Percentiles rank a stretch among this genome's conserved stretches.
phyloP scores from a whole-genome alignment of 2,113 vertebrate genomes.

The Bagarius yarrelli region DNA sequence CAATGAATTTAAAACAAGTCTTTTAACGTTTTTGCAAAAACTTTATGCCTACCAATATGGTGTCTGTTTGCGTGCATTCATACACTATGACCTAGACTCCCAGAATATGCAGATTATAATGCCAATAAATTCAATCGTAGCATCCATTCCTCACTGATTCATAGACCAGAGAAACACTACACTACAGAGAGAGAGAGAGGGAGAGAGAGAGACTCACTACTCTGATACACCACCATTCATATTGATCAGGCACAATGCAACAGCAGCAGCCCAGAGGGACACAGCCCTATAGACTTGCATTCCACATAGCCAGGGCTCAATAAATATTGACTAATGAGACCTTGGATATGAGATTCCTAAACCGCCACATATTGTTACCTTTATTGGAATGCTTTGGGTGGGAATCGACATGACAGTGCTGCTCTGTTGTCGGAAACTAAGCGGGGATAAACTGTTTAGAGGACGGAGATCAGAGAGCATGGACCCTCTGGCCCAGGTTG shows the following conservation, averaged over 20 bases:
- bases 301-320: slow-evolving; percentile 53
- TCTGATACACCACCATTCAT: slow-evolving; percentile 31
- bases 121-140: slow-evolving; percentile 23
- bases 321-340: slow-evolving; percentile 62
- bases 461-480: slow-evolving; percentile 32
- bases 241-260: slow-evolving; percentile 45
- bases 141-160: neutral
- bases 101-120: neutral
- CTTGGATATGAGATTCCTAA: slow-evolving; percentile 42
- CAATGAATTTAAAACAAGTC: slow-evolving; percentile 1
- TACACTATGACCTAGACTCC: neutral
- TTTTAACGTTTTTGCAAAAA: neutral
- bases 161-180: neutral
- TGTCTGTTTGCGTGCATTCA: neutral
- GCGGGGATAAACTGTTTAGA: slow-evolving; percentile 32
- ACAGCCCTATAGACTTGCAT: slow-evolving; percentile 42
- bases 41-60: neutral
- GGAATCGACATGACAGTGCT: slow-evolving; percentile 21
- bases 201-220: slow-evolving; percentile 7
- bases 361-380: slow-evolving; percentile 35
- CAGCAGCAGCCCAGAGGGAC: slow-evolving; percentile 33
- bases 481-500: slow-evolving; percentile 12
- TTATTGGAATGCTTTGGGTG: slow-evolving; percentile 44
- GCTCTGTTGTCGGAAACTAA: slow-evolving; percentile 32
- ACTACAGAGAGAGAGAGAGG: slow-evolving; percentile 5